Conservation (phyloP, 2,797 vertebrate genomes). For the Bradypodion ventrale region DNA sequence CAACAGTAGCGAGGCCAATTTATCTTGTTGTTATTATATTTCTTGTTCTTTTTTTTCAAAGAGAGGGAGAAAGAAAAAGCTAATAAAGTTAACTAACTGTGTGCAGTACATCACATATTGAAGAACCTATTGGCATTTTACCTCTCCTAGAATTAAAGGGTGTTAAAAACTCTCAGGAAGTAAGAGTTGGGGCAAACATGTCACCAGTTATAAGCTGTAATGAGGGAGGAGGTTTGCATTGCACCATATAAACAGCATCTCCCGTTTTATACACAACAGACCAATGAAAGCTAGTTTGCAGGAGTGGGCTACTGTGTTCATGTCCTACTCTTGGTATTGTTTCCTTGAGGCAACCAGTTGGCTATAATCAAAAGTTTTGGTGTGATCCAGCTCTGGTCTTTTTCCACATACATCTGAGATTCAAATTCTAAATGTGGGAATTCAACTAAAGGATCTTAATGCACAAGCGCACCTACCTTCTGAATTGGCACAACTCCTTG, state of each 20-base stretch:
- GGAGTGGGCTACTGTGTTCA: too few relatives aligned
- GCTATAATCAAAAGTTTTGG: neutral
- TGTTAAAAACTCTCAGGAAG: neutral
- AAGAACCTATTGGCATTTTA: neutral
- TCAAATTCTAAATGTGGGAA: neutral
- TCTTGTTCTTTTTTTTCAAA: neutral
- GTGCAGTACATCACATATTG: neutral
- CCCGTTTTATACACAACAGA: neutral
- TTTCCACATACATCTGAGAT: neutral
- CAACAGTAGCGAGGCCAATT: neutral
- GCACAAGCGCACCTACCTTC: neutral
- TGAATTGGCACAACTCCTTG: too few relatives aligned
- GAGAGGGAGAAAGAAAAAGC: neutral
- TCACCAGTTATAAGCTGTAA: neutral
- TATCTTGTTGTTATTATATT: neutral
- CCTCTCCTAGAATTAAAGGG: neutral
- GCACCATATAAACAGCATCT: neutral
- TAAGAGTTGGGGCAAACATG: neutral
- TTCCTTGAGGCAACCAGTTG: neutral
- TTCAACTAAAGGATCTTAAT: neutral
- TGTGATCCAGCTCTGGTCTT: neutral
- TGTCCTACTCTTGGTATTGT: neutral
- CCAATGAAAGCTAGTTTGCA: neutral
- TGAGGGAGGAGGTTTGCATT: too few relatives aligned
- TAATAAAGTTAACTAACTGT: neutral